A percentile compares a stretch with the other conserved stretches of the same genome.
phyloP scores from a whole-genome alignment of 2,888 invertebrate species.

The Drosophila eohydei region DNA sequence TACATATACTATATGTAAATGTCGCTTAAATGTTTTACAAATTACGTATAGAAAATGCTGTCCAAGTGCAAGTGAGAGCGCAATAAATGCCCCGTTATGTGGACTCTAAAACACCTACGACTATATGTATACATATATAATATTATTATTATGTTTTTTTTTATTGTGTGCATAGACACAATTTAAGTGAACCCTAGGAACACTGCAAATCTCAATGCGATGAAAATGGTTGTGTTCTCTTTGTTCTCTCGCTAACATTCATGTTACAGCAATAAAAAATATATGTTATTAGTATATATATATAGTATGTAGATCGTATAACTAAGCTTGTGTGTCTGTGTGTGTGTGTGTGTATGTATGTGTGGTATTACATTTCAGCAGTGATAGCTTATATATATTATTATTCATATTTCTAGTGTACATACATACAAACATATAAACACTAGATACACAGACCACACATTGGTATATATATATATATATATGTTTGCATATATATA shows the following conservation, averaged over 20 bases:
- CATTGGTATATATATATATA: slow-evolving; percentile 23
- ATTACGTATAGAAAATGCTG: slow-evolving; percentile 53
- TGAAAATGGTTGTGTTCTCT: slow-evolving; percentile 26
- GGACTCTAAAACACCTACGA: slow-evolving; percentile 36
- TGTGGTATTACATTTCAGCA: slow-evolving; percentile 44
- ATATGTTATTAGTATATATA: slow-evolving; percentile 15
- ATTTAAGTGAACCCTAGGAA: slow-evolving; percentile 43
- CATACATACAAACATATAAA: slow-evolving; percentile 47
- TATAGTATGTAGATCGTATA: slow-evolving; percentile 25
- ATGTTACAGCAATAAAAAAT: slow-evolving; percentile 26
- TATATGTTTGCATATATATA: slow-evolving; percentile 5
- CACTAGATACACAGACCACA: slow-evolving; percentile 8
- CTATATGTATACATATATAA: slow-evolving; percentile 11
- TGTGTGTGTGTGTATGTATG: slow-evolving; percentile 16
- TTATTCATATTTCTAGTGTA: slow-evolving; percentile 34
- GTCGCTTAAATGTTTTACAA: slow-evolving; percentile 43
- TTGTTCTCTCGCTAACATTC: slow-evolving; percentile 22
- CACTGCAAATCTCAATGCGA: slow-evolving; percentile 51
- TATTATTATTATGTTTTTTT: neutral
- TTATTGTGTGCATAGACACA: slow-evolving; percentile 20
- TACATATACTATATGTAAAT: slow-evolving; percentile 34
- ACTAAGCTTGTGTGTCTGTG: slow-evolving; percentile 17
- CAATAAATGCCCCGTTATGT: slow-evolving; percentile 44
- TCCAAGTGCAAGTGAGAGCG: slow-evolving; percentile 41
- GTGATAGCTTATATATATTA: slow-evolving; percentile 38